These are phyloP conservation scores for Drosophila mauritiana DNA, from an alignment of 1,140 invertebrate species.

Conservation along the genomic window DNA sequence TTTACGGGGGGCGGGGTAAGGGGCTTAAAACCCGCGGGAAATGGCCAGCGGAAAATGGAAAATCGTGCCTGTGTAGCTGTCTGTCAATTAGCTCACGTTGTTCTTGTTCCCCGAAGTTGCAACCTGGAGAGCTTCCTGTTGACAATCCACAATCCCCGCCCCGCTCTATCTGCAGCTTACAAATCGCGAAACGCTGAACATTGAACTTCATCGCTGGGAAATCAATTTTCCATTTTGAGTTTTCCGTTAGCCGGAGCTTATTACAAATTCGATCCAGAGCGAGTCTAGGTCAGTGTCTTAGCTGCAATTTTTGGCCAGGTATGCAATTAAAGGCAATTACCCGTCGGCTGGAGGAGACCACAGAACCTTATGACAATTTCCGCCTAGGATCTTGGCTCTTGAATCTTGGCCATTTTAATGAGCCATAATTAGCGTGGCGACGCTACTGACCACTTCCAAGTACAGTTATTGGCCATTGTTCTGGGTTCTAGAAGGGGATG, in stretches of 20 bases:
- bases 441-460: constrained; percentile 33
- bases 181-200: constrained; percentile 10
- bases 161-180: neutral
- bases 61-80: constrained; percentile 65
- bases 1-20: neutral
- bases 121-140: constrained; percentile 32
- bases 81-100: constrained; percentile 79
- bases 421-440: constrained; percentile 66
- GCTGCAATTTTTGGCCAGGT: constrained; percentile 61
- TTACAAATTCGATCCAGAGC: constrained; percentile 65
- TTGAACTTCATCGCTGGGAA: constrained; percentile 51
- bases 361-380: constrained; percentile 59
- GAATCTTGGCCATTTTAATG: constrained; percentile 72
- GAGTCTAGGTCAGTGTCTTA: constrained; percentile 82
- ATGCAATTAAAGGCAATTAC: constrained; percentile 76
- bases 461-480: constrained; percentile 81
- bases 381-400: constrained; percentile 73
- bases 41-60: constrained; percentile 45
- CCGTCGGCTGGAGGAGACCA: constrained; percentile 25
- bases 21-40: neutral
- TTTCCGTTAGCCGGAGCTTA: constrained; percentile 53
- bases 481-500: constrained; percentile 16
- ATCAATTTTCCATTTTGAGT: constrained; percentile 43
- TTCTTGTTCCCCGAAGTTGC: constrained; percentile 38
- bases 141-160: constrained; percentile 10